phyloP scores from a whole-genome alignment of 2,888 invertebrate species.

The Leptarthrus brevirostris region DNA sequence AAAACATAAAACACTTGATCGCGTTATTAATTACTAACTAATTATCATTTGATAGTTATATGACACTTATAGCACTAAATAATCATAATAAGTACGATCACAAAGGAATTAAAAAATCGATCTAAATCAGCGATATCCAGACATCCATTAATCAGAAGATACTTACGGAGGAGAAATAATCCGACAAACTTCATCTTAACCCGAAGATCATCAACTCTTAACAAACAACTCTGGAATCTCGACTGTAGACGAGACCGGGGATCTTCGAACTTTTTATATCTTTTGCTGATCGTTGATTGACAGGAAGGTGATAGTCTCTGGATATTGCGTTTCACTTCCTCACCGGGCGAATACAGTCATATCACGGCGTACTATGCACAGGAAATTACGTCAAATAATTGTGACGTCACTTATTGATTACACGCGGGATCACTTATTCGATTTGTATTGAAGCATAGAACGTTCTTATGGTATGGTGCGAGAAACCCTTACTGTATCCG shows the following conservation, averaged over 20 bases:
- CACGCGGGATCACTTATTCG: neutral
- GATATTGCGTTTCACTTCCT: slow-evolving; percentile 50
- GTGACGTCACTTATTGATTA: slow-evolving; percentile 16
- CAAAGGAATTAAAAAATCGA: neutral
- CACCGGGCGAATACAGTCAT: slow-evolving; percentile 1
- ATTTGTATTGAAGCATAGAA: neutral
- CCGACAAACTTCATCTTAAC: slow-evolving; percentile 57
- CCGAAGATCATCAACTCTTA: slow-evolving; percentile 43
- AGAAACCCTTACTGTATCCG: too few relatives aligned
- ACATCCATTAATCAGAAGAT: slow-evolving; percentile 18
- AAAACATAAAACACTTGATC: neutral
- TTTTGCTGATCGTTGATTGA: slow-evolving; percentile 34
- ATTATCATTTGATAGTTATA: too few relatives aligned
- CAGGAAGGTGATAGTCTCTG: slow-evolving; percentile 43
- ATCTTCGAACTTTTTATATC: slow-evolving; percentile 53
- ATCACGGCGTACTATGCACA: slow-evolving; percentile 3
- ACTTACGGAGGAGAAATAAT: slow-evolving; percentile 57
- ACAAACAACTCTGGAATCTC: slow-evolving; percentile 40
- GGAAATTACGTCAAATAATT: slow-evolving; percentile 20
- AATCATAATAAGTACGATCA: neutral
- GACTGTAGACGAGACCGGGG: slow-evolving; percentile 48
- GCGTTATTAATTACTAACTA: too few relatives aligned
- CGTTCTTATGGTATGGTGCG: too few relatives aligned
- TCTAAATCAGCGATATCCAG: neutral
- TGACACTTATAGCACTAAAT: too few relatives aligned